A percentile compares a stretch with the other conserved stretches of the same genome.
Conservation (phyloP, 2,113 vertebrate species). For the Kryptolebias marmoratus region DNA sequence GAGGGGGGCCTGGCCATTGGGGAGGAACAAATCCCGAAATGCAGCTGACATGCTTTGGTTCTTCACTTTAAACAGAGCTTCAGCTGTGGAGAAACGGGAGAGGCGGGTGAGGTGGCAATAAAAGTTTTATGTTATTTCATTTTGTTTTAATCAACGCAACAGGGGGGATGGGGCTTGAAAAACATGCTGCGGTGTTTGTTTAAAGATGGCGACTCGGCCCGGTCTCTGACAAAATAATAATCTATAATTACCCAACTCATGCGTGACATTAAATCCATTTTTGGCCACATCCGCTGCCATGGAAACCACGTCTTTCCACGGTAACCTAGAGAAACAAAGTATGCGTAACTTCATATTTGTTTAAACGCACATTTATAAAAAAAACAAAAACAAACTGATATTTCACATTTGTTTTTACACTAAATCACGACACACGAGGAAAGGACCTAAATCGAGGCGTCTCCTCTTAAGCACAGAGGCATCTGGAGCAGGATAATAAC, state of each 20-base stretch:
- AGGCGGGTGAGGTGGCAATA: neutral
- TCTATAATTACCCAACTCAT: slow-evolving; percentile 88
- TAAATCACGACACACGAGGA: too few species aligned
- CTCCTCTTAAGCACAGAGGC: slow-evolving; percentile 12
- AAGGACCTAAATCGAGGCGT: neutral
- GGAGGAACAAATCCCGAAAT: slow-evolving; percentile 89
- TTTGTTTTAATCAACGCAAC: neutral
- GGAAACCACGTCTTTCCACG: slow-evolving; percentile 88
- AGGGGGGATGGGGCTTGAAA: neutral
- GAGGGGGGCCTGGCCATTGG: slow-evolving; percentile 79
- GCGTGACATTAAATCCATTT: slow-evolving; percentile 94
- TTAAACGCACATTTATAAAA: neutral
- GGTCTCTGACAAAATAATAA: slow-evolving; percentile 1
- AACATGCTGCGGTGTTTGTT: neutral
- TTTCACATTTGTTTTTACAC: neutral
- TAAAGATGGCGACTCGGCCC: neutral
- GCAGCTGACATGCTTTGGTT: slow-evolving; percentile 82
- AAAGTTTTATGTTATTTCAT: neutral
- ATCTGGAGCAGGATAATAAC: slow-evolving; percentile 45
- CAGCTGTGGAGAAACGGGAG: slow-evolving; percentile 78
- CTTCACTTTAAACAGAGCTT: slow-evolving; percentile 84
- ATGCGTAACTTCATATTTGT: neutral
- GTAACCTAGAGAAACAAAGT: slow-evolving; percentile 77
- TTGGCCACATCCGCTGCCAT: slow-evolving; percentile 87
- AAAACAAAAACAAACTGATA: neutral